Conservation (phyloP, 2,888 invertebrate species). For the Cataglyphis livida region DNA sequence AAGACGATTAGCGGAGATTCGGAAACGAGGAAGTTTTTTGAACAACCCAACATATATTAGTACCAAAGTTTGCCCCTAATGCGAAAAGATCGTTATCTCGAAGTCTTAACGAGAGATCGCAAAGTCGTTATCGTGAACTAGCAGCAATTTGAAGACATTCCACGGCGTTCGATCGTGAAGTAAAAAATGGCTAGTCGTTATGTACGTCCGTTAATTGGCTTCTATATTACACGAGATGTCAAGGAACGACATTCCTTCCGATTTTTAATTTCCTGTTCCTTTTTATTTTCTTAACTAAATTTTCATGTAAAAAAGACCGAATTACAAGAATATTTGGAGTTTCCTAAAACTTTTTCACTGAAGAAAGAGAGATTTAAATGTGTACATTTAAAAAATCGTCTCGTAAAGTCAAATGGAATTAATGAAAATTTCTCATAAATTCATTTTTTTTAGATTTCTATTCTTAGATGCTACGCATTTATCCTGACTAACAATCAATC, state of each 20-base stretch:
- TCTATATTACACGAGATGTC: not conserved
- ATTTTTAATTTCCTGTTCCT: not conserved
- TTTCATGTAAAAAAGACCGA: not conserved
- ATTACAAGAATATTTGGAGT: not conserved
- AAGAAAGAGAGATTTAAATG: not conserved
- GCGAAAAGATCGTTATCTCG: constrained; percentile 42
- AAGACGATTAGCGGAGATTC: constrained; percentile 41
- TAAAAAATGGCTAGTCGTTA: not conserved
- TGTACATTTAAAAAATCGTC: not conserved
- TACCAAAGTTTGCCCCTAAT: constrained; percentile 39
- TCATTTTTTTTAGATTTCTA: not conserved
- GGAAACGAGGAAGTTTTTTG: constrained; percentile 36
- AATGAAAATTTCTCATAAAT: not conserved
- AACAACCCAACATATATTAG: constrained; percentile 40
- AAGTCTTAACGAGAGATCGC: constrained; percentile 61
- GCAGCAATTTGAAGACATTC: constrained; percentile 14
- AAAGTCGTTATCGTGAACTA: constrained; percentile 50
- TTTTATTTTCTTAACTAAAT: not conserved
- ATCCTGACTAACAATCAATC: not conserved
- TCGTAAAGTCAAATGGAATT: not conserved
- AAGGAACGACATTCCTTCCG: not conserved
- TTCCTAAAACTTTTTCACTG: not conserved
- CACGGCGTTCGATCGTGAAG: not conserved
- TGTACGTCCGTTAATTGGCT: constrained; percentile 4
- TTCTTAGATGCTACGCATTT: not conserved